These are phyloP conservation scores for Abrostola triplasia DNA, from an alignment of 2,888 invertebrate genomes.

Conservation along the genomic window DNA sequence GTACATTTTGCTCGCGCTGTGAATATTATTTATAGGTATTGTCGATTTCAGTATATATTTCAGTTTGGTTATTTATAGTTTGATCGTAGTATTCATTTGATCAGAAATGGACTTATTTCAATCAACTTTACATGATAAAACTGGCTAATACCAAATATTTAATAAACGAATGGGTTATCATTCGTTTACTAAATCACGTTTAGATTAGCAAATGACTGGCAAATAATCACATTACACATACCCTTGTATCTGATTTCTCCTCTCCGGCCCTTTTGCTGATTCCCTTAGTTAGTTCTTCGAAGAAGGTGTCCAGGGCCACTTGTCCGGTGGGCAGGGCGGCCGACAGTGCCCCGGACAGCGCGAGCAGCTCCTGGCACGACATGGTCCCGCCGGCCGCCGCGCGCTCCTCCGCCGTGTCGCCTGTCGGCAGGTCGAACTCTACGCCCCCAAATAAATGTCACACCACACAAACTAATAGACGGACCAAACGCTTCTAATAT, in stretches of 20 bases:
- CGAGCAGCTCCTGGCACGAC: slow-evolving; percentile 96
- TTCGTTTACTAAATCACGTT: too few relatives aligned
- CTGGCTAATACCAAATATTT: too few relatives aligned
- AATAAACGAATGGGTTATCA: too few relatives aligned
- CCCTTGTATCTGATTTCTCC: slow-evolving; percentile 80
- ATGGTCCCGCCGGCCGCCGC: slow-evolving; percentile 89
- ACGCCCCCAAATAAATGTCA: slow-evolving; percentile 69
- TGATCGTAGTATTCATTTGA: too few relatives aligned
- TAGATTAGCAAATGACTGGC: neutral
- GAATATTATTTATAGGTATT: slow-evolving; percentile 23
- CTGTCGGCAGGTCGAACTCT: slow-evolving; percentile 87
- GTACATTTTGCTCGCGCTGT: slow-evolving; percentile 15
- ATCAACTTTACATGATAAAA: too few relatives aligned
- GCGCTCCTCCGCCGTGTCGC: slow-evolving; percentile 79
- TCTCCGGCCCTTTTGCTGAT: slow-evolving; percentile 86
- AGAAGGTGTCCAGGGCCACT: slow-evolving; percentile 94
- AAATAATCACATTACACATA: slow-evolving; percentile 44
- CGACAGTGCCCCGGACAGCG: slow-evolving; percentile 96
- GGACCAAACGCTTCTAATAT: slow-evolving; percentile 25
- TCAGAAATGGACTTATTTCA: too few relatives aligned
- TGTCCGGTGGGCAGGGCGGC: slow-evolving; percentile 97
- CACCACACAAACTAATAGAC: slow-evolving; percentile 48
- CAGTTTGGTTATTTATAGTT: too few relatives aligned
- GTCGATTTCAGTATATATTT: neutral
- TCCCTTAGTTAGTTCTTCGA: slow-evolving; percentile 93